A percentile compares a stretch with the other conserved stretches of the same genome.
Conservation (phyloP, 2,113 vertebrate species). For the Gorsachius goisagi region DNA sequence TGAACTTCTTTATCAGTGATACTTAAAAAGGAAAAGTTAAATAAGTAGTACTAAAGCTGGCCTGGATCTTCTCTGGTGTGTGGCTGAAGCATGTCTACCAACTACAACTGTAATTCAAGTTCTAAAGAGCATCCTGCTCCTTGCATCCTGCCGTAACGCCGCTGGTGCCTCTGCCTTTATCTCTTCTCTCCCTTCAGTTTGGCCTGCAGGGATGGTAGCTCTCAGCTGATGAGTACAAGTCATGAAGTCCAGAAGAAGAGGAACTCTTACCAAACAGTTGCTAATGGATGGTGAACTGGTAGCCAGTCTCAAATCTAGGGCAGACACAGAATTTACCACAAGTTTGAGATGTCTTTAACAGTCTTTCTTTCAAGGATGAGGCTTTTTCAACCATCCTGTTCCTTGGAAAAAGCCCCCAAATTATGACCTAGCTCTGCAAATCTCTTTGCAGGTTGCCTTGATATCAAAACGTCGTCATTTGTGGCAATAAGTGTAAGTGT, state of each 20-base stretch:
- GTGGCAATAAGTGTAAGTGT: background rate
- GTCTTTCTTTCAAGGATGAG: background rate
- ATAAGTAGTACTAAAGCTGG: background rate
- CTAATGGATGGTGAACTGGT: background rate
- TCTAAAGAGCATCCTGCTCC: background rate
- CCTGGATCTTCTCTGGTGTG: background rate
- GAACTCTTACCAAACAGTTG: background rate
- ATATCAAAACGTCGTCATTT: background rate
- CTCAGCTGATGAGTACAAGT: background rate
- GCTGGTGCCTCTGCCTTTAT: background rate
- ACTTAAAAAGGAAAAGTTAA: constrained; percentile 25
- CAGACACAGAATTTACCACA: background rate
- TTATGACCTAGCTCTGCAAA: background rate
- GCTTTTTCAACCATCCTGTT: background rate
- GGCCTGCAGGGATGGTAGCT: background rate
- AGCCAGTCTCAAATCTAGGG: background rate
- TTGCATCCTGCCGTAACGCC: background rate
- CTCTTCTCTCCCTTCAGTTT: background rate
- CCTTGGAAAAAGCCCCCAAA: background rate
- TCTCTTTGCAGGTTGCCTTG: background rate
- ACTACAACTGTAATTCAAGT: background rate
- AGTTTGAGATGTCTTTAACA: background rate
- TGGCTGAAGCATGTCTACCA: background rate
- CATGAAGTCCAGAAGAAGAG: background rate
- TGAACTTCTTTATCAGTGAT: background rate